These are phyloP conservation scores for Siphonodentalium dalli DNA, from an alignment of 2,888 invertebrate genomes.

Conservation along the genomic window DNA sequence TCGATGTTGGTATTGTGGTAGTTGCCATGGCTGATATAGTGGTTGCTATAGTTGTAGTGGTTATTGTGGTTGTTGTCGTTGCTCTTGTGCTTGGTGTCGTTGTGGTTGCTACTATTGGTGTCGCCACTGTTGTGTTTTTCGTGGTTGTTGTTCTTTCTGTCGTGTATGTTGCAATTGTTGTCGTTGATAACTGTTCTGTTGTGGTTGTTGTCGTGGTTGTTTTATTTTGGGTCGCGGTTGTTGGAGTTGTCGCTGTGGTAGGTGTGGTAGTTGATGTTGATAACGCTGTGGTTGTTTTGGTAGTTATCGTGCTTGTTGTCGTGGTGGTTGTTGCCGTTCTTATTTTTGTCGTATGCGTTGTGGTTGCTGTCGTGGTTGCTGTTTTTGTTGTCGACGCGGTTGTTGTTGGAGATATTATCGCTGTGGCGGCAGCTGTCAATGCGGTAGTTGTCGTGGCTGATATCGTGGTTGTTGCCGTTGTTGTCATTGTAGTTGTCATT, in stretches of 20 bases:
- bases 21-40: no score
- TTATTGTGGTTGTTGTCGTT: no score
- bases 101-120: no score
- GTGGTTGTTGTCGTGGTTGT: conserved; percentile 32
- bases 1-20: no score
- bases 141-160: conserved; percentile 34
- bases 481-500: conserved; percentile 4
- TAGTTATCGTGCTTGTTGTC: conserved; percentile 3
- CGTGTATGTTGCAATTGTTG: conserved; percentile 33
- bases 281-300: conserved; percentile 1
- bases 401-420: not conserved
- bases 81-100: no score
- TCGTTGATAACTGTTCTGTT: conserved; percentile 23
- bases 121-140: not conserved
- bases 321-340: conserved; percentile 3
- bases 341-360: conserved; percentile 3
- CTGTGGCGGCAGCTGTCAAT: conserved; percentile 1
- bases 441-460: conserved; percentile 1
- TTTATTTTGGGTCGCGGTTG: conserved; percentile 31
- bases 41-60: no score
- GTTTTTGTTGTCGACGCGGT: conserved; percentile 6
- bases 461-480: conserved; percentile 6
- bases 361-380: conserved; percentile 3
- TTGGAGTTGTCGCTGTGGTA: conserved; percentile 24
- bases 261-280: conserved; percentile 3